A percentile compares a stretch with the other conserved stretches of the same genome.
Evolutionary conservation across 2,888 invertebrate species (phyloP).

Genomic region (Tetropium fuscum): DNA sequence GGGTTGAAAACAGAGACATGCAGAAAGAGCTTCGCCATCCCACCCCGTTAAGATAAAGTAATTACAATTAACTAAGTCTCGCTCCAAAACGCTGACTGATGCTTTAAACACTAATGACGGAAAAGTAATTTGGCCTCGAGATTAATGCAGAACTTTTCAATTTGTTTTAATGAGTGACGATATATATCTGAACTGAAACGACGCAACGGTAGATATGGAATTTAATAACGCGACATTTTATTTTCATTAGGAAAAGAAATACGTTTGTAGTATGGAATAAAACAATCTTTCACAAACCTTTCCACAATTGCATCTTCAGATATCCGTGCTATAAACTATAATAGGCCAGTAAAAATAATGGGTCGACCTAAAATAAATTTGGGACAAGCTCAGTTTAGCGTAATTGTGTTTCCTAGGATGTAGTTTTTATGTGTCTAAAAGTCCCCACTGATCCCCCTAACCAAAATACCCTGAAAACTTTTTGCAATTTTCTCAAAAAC

Average conservation of each 20-base stretch:
- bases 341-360: too few relatives aligned
- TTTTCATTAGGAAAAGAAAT: slow-evolving; percentile 30
- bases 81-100: slow-evolving; percentile 50
- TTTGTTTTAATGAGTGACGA: slow-evolving; percentile 51
- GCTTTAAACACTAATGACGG: slow-evolving; percentile 58
- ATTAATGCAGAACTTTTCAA: slow-evolving; percentile 59
- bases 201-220: slow-evolving; percentile 21
- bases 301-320: too few relatives aligned
- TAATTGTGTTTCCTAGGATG: too few relatives aligned
- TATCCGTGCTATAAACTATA: too few relatives aligned
- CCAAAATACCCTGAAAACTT: too few relatives aligned
- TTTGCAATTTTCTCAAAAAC: too few relatives aligned
- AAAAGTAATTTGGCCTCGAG: slow-evolving; percentile 58
- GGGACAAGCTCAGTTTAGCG: too few relatives aligned
- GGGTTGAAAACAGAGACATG: slow-evolving; percentile 13
- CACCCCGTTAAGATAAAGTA: slow-evolving; percentile 55
- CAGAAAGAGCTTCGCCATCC: slow-evolving; percentile 14
- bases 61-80: slow-evolving; percentile 58
- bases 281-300: too few relatives aligned
- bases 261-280: slow-evolving; percentile 1
- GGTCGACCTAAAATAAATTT: too few relatives aligned
- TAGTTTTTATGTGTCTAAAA: too few relatives aligned
- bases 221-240: slow-evolving; percentile 28
- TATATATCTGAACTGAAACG: slow-evolving; percentile 40
- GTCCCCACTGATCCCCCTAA: too few relatives aligned